Conservation (phyloP, 2,113 vertebrate genomes). For the Lasiurus cinereus region DNA sequence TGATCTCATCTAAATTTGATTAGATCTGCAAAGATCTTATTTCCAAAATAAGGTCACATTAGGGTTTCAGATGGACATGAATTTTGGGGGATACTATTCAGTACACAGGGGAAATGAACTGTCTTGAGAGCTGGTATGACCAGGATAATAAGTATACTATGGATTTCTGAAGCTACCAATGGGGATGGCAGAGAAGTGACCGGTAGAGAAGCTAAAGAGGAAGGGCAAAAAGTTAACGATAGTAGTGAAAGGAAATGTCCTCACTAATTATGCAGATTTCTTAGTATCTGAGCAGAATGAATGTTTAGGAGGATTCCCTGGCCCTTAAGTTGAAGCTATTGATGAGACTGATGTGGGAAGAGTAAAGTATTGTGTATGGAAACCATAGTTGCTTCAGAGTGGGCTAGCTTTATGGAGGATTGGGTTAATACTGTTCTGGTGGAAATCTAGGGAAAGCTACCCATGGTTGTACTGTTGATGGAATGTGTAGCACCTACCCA, state of each 20-base stretch:
- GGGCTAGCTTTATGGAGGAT: background rate
- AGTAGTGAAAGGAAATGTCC: background rate
- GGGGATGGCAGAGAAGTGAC: background rate
- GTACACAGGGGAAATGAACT: background rate
- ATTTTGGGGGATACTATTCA: background rate
- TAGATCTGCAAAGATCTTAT: background rate
- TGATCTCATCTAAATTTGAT: background rate
- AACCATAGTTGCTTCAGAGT: background rate
- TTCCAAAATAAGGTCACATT: slow-evolving; percentile 8
- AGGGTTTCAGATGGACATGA: background rate
- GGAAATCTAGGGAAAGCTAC: background rate
- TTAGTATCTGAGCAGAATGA: background rate
- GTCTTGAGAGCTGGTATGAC: background rate
- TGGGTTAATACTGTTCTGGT: background rate
- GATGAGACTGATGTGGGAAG: background rate
- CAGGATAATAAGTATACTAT: background rate
- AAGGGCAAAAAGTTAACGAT: slow-evolving; percentile 36
- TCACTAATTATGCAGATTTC: background rate
- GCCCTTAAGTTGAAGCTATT: background rate
- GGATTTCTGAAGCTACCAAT: background rate
- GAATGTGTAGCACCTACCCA: background rate
- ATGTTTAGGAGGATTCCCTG: slow-evolving; percentile 1
- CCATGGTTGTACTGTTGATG: background rate
- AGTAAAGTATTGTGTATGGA: background rate
- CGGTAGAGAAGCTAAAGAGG: slow-evolving; percentile 14